Conservation (phyloP, 2,888 invertebrate species). For the Chrysodeixis includens region DNA sequence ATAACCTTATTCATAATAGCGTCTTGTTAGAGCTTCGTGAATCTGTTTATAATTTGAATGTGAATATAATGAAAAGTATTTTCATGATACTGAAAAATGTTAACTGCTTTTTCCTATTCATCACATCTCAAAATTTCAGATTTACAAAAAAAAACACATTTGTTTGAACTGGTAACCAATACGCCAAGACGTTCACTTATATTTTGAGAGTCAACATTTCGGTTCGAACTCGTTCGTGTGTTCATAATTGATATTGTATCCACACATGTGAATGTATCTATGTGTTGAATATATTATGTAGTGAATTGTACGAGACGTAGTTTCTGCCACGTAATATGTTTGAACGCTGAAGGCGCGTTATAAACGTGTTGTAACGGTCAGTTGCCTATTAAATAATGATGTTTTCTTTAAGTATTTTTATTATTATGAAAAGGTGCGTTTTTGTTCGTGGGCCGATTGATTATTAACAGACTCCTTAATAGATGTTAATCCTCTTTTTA, state of each 20-base stretch:
- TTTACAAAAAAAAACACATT: too few relatives aligned
- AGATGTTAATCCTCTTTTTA: too few relatives aligned
- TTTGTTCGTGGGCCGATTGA: too few relatives aligned
- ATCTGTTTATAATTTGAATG: conserved; percentile 1
- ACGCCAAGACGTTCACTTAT: neutral
- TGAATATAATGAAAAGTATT: neutral
- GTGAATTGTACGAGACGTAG: conserved; percentile 7
- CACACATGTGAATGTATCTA: conserved; percentile 28
- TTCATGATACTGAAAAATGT: too few relatives aligned
- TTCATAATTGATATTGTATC: conserved; percentile 30
- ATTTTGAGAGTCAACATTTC: conserved; percentile 24
- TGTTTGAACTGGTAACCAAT: neutral
- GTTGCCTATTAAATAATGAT: too few relatives aligned
- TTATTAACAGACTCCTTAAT: too few relatives aligned
- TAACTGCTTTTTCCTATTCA: too few relatives aligned
- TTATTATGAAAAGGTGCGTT: too few relatives aligned
- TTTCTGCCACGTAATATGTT: neutral
- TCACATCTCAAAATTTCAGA: too few relatives aligned
- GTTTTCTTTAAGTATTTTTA: too few relatives aligned
- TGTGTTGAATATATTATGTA: conserved; percentile 24
- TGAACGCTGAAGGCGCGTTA: neutral
- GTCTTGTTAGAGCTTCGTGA: neutral
- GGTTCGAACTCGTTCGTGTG: neutral
- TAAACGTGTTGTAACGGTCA: conserved; percentile 29
- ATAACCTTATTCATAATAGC: neutral